Conservation (phyloP, 2,888 invertebrate species). For the Volucella inflata region DNA sequence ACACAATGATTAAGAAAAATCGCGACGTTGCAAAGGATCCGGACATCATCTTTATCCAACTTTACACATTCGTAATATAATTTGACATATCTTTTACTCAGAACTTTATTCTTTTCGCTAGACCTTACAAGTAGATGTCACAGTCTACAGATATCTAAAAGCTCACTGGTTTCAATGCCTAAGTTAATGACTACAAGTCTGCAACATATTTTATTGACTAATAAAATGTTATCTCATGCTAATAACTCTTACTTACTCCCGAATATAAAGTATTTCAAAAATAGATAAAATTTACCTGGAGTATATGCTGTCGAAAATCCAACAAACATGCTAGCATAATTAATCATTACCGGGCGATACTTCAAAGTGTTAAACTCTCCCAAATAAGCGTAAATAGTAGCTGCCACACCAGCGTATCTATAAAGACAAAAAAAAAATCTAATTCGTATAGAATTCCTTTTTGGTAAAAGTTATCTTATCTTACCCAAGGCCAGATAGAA, state of each 20-base stretch:
- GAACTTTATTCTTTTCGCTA: too few species aligned
- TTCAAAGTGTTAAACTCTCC: conserved; percentile 83
- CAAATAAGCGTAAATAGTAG: conserved; percentile 83
- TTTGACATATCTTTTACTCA: too few species aligned
- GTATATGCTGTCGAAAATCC: conserved; percentile 78
- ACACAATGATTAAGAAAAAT: too few species aligned
- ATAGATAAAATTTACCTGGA: conserved; percentile 47
- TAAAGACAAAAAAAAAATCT: conserved; percentile 30
- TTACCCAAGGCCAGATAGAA: conserved; percentile 85
- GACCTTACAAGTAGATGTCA: too few species aligned
- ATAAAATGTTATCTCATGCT: conserved; percentile 2
- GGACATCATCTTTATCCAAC: too few species aligned
- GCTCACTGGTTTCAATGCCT: too few species aligned
- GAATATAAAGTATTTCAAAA: background rate
- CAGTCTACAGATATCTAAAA: too few species aligned
- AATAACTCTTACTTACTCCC: background rate
- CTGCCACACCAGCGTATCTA: conserved; percentile 83
- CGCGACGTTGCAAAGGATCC: too few species aligned
- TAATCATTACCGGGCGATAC: conserved; percentile 81
- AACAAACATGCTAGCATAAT: conserved; percentile 83
- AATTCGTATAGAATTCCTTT: background rate
- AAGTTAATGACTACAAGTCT: too few species aligned
- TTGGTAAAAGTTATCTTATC: conserved; percentile 53
- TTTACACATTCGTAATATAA: too few species aligned
- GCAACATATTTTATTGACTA: background rate